Conservation (phyloP, 1,140 invertebrate species). For the Cyclargus thomasi region DNA sequence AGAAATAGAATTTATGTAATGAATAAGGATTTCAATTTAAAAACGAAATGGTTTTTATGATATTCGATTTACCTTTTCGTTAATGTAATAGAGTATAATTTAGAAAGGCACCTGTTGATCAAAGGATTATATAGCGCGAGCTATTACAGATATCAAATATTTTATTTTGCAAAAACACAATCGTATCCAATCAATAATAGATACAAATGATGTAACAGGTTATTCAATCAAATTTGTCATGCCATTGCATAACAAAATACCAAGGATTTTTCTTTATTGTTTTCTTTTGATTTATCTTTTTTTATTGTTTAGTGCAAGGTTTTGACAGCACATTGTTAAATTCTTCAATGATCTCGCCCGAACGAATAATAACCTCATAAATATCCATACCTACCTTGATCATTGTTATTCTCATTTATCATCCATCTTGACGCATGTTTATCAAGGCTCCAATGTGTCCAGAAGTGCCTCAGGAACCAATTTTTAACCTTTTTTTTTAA, state of each 20-base stretch:
- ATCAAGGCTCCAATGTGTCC: too few species aligned
- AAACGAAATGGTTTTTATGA: not conserved
- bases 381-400: not conserved
- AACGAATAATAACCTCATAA: not conserved
- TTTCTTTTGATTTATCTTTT: constrained; percentile 1
- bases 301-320: not conserved
- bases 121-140: not conserved
- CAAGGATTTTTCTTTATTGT: not conserved
- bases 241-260: not conserved
- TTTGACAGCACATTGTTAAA: not conserved
- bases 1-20: not conserved
- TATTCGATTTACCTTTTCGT: not conserved
- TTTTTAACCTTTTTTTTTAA: too few species aligned
- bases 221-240: constrained; percentile 11
- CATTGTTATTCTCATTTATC: not conserved
- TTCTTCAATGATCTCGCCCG: not conserved
- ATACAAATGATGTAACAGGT: not conserved
- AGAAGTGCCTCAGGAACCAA: too few species aligned
- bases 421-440: too few species aligned
- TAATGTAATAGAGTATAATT: not conserved
- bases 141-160: not conserved
- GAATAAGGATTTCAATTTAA: not conserved
- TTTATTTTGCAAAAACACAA: not conserved
- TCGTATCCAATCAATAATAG: constrained; percentile 6
- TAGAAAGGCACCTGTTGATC: not conserved